Conservation (phyloP, 2,113 vertebrate species). For the Eolophus roseicapilla region DNA sequence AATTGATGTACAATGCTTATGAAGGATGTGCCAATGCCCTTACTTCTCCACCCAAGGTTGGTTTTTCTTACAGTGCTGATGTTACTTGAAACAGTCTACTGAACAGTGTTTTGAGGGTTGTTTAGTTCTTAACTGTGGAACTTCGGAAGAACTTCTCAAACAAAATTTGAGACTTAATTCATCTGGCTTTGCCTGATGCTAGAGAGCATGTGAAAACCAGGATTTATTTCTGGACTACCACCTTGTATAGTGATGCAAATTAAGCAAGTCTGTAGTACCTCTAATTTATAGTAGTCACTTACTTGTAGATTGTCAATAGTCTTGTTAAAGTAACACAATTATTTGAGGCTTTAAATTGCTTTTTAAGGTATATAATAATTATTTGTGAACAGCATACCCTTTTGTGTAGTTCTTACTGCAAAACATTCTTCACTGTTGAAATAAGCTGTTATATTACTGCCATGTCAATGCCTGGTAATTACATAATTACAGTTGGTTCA, state of each 20-base stretch:
- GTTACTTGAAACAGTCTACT: neutral
- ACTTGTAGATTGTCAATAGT: neutral
- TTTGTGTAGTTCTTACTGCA: neutral
- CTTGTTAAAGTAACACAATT: neutral
- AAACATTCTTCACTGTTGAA: neutral
- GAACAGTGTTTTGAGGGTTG: neutral
- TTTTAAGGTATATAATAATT: neutral
- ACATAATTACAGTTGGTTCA: neutral
- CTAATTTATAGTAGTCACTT: neutral
- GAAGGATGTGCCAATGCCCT: constrained; percentile 97
- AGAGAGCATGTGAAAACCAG: neutral
- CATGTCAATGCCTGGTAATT: neutral
- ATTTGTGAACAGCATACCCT: neutral
- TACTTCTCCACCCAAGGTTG: constrained; percentile 94
- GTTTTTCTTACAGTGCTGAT: neutral
- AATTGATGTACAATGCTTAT: constrained; percentile 98
- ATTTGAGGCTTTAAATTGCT: neutral
- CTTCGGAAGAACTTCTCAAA: neutral
- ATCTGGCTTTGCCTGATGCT: neutral
- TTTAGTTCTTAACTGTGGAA: neutral
- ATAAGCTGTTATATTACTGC: neutral
- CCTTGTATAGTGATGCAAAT: neutral
- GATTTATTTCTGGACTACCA: neutral
- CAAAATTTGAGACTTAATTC: neutral
- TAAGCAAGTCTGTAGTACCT: neutral